Evolutionary conservation across 2,113 vertebrate genomes (phyloP).

Genomic region (Thymallus thymallus): DNA sequence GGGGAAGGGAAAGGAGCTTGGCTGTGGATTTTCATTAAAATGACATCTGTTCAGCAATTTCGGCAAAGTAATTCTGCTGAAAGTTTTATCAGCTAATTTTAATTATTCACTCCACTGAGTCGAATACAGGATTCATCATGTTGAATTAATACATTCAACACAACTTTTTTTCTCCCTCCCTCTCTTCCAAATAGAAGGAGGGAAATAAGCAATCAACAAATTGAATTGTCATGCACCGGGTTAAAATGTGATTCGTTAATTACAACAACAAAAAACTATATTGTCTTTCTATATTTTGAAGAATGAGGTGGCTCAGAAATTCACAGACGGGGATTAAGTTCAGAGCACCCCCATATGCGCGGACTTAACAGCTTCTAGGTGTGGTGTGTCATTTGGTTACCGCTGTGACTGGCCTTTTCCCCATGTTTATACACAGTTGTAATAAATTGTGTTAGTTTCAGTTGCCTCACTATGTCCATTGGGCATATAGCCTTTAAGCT

Average conservation of each 20-base stretch:
- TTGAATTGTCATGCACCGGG: constrained; percentile 99
- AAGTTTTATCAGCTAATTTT: constrained; percentile 99
- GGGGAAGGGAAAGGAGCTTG: constrained; percentile 89
- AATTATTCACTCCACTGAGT: constrained; percentile 99
- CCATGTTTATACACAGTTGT: not conserved
- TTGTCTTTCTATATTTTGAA: constrained; percentile 87
- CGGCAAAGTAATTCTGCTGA: constrained; percentile 99
- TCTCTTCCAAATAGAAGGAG: constrained; percentile 64
- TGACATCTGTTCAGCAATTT: constrained; percentile 99
- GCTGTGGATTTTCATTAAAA: constrained; percentile 99
- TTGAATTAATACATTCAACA: constrained; percentile 99
- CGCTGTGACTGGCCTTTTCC: not conserved
- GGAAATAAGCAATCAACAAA: constrained; percentile 92
- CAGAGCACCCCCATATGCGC: constrained; percentile 80
- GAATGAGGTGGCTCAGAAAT: constrained; percentile 88
- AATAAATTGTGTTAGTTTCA: not conserved
- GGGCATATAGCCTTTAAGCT: not conserved
- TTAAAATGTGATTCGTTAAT: constrained; percentile 99
- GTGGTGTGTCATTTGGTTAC: constrained; percentile 34
- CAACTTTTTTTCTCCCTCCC: constrained; percentile 78
- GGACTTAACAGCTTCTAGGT: constrained; percentile 35
- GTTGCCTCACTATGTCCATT: not conserved
- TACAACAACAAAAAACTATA: constrained; percentile 80
- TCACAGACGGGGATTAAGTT: constrained; percentile 83
- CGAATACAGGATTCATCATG: constrained; percentile 99